Conservation (phyloP, 2,888 invertebrate genomes). For the Machimus atricapillus region DNA sequence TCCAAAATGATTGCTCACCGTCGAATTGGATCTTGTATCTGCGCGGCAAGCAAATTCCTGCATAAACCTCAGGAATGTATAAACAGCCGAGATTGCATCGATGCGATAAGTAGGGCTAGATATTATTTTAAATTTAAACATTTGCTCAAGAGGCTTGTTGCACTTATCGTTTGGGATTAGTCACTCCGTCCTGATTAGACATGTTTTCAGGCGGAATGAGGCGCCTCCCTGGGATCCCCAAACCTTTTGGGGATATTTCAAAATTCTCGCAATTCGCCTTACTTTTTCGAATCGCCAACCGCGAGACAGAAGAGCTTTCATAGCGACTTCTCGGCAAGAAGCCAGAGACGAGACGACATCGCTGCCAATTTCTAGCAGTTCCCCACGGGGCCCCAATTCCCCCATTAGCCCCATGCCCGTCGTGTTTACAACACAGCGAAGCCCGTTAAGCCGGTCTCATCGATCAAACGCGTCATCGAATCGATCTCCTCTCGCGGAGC, state of each 20-base stretch:
- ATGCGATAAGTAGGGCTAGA: neutral
- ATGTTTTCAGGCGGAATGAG: neutral
- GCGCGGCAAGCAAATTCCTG: neutral
- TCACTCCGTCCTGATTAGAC: neutral
- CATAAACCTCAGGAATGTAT: neutral
- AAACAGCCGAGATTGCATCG: neutral
- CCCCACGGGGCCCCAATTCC: neutral
- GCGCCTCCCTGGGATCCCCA: neutral
- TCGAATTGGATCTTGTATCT: neutral
- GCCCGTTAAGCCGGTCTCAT: constrained; percentile 12
- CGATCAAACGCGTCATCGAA: constrained; percentile 19
- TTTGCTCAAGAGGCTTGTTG: neutral
- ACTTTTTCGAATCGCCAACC: neutral
- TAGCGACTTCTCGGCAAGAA: neutral
- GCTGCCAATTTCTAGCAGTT: constrained; percentile 3
- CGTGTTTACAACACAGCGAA: neutral
- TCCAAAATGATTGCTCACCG: neutral
- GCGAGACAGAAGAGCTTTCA: neutral
- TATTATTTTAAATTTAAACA: neutral
- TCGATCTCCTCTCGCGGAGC: neutral
- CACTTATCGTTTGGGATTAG: neutral
- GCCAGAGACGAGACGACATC: neutral
- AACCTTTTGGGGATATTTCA: neutral
- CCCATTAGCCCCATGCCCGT: neutral
- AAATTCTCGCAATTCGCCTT: neutral